Evolutionary conservation across 2,888 invertebrate genomes (phyloP).

Genomic region (Rotaria socialis): DNA sequence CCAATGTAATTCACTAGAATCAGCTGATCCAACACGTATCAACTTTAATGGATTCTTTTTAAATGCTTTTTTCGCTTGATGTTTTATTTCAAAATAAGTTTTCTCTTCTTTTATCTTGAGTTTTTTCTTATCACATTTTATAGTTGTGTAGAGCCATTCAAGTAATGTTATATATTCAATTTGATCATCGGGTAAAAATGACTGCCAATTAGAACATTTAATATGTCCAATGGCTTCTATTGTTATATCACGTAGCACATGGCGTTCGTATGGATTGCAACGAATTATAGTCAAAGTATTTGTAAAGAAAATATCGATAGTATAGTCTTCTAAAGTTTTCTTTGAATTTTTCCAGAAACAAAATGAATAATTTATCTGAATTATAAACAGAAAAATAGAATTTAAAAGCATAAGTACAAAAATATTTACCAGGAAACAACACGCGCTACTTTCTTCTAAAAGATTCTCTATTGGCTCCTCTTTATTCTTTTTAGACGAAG

Average conservation of each 20-base stretch:
- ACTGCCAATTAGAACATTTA: neutral
- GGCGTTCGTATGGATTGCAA: neutral
- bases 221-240: neutral
- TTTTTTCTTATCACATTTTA: neutral
- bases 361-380: neutral
- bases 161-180: neutral
- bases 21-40: neutral
- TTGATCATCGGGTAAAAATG: neutral
- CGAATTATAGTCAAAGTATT: neutral
- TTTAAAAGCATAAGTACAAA: neutral
- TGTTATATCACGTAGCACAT: neutral
- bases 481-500: too few species aligned
- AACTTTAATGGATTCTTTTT: neutral
- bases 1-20: neutral
- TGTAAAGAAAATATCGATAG: neutral
- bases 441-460: neutral
- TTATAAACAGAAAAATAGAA: neutral
- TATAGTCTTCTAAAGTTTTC: neutral
- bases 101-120: neutral
- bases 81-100: neutral
- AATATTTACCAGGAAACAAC: neutral
- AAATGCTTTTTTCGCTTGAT: neutral
- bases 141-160: neutral
- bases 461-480: too few species aligned
- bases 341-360: neutral